Conservation (phyloP, 1,140 invertebrate species). For the Drosophila ercepeae region DNA sequence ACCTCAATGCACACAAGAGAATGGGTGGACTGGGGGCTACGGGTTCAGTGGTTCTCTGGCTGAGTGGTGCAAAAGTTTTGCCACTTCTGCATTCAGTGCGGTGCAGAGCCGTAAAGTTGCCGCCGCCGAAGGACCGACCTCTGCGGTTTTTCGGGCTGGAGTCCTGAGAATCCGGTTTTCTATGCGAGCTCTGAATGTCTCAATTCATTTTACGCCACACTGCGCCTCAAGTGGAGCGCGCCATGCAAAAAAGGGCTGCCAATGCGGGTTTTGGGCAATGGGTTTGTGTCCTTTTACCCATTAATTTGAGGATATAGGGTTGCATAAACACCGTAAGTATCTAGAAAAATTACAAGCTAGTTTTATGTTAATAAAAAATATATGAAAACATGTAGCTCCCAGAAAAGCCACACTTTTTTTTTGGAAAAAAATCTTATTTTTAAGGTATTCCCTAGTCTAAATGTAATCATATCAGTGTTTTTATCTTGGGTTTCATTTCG, state of each 20-base stretch:
- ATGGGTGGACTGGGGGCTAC: not conserved
- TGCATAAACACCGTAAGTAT: not conserved
- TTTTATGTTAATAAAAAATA: too few species aligned
- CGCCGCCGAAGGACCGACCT: slow-evolving; percentile 46
- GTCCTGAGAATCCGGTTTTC: slow-evolving; percentile 19
- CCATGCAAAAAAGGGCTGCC: slow-evolving; percentile 77
- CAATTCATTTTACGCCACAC: slow-evolving; percentile 81
- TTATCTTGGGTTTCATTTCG: slow-evolving; percentile 17
- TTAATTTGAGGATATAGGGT: not conserved
- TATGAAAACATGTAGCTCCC: too few species aligned
- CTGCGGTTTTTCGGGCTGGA: slow-evolving; percentile 19
- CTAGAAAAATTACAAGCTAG: too few species aligned
- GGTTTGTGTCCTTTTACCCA: slow-evolving; percentile 21
- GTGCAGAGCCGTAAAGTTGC: slow-evolving; percentile 49
- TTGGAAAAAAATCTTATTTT: not conserved
- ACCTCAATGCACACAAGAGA: slow-evolving; percentile 64
- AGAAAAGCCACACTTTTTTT: not conserved
- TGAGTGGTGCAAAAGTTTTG: slow-evolving; percentile 65
- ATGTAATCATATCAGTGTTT: not conserved
- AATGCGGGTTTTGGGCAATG: slow-evolving; percentile 46
- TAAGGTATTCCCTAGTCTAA: not conserved
- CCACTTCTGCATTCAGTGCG: slow-evolving; percentile 69
- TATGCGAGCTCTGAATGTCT: slow-evolving; percentile 68
- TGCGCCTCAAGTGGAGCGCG: slow-evolving; percentile 71
- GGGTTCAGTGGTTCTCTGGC: slow-evolving; percentile 1